These are phyloP conservation scores for Mythimna lalbum DNA, from an alignment of 2,888 invertebrate species.

Conservation along the genomic window DNA sequence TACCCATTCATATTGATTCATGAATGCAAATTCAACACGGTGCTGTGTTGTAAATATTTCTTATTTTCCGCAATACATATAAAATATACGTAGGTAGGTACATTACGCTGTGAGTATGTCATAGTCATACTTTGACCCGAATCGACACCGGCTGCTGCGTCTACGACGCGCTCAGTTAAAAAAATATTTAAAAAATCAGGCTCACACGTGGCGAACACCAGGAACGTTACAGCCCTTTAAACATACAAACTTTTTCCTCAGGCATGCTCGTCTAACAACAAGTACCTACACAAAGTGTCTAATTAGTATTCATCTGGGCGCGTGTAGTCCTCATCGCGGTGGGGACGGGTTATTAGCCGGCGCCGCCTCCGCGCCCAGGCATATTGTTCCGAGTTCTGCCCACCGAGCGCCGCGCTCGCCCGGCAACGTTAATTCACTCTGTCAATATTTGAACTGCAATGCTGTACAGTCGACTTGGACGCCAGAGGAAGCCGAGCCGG, in stretches of 20 bases:
- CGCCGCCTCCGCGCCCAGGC: conserved; percentile 90
- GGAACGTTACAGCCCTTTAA: conserved; percentile 58
- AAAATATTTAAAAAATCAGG: conserved; percentile 23
- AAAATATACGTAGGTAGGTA: conserved; percentile 22
- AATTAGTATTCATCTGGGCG: conserved; percentile 91
- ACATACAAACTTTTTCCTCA: conserved; percentile 63
- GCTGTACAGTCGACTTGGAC: conserved; percentile 73
- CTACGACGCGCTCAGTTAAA: conserved; percentile 27
- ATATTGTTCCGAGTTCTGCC: conserved; percentile 89
- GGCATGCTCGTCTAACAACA: conserved; percentile 65
- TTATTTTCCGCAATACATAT: conserved; percentile 44
- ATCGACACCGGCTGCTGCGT: conserved; percentile 35
- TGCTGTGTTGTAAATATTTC: conserved; percentile 42
- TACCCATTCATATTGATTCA: conserved; percentile 44
- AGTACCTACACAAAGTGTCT: conserved; percentile 85
- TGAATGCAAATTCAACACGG: conserved; percentile 32
- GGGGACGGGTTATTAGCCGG: conserved; percentile 91
- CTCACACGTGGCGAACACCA: conserved; percentile 47
- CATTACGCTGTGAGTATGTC: conserved; percentile 21
- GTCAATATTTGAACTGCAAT: conserved; percentile 86
- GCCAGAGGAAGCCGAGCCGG: conserved; percentile 81
- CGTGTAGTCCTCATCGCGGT: conserved; percentile 89
- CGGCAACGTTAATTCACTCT: conserved; percentile 81
- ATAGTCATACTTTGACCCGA: conserved; percentile 41
- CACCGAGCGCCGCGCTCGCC: conserved; percentile 87